A percentile compares a stretch with the other conserved stretches of the same genome.
These are phyloP conservation scores for Rotaria macrura DNA, from an alignment of 2,888 invertebrate species.

Conservation along the genomic window DNA sequence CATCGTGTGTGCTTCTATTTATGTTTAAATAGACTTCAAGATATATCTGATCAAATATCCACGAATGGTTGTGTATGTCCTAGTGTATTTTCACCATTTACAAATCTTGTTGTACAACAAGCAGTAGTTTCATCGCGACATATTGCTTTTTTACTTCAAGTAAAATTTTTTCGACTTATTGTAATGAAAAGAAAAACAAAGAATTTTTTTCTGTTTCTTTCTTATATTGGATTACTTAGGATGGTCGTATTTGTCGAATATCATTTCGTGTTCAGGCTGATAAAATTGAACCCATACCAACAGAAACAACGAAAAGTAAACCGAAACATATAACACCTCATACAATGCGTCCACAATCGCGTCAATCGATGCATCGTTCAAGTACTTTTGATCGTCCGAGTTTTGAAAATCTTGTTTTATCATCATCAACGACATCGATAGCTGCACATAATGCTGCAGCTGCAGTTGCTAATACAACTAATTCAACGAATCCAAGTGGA, in stretches of 20 bases:
- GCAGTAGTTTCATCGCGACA: conserved; percentile 18
- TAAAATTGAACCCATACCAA: conserved; percentile 5
- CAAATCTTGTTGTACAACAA: conserved; percentile 29
- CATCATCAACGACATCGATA: background rate
- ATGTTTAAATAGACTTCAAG: background rate
- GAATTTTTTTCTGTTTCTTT: background rate
- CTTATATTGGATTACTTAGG: background rate
- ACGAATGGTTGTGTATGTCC: conserved; percentile 10
- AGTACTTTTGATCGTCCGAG: background rate
- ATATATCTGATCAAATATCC: conserved; percentile 4
- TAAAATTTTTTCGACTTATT: no score
- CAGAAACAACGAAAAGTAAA: conserved; percentile 16
- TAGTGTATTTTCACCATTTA: conserved; percentile 21
- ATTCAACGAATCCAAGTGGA: background rate
- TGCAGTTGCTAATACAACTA: background rate
- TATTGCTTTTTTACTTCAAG: conserved; percentile 29
- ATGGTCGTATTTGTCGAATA: background rate
- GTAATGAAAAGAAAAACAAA: no score
- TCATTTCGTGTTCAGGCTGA: conserved; percentile 3
- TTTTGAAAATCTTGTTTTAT: conserved; percentile 16
- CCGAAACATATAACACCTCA: conserved; percentile 6
- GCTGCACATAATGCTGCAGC: background rate
- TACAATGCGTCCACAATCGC: background rate
- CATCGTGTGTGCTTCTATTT: background rate
- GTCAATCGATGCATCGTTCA: background rate